Evolutionary conservation across 2,888 invertebrate species (phyloP), one percentile per base, ranked within the genome.

Genomic region (Pelosia muscerda): DNA sequence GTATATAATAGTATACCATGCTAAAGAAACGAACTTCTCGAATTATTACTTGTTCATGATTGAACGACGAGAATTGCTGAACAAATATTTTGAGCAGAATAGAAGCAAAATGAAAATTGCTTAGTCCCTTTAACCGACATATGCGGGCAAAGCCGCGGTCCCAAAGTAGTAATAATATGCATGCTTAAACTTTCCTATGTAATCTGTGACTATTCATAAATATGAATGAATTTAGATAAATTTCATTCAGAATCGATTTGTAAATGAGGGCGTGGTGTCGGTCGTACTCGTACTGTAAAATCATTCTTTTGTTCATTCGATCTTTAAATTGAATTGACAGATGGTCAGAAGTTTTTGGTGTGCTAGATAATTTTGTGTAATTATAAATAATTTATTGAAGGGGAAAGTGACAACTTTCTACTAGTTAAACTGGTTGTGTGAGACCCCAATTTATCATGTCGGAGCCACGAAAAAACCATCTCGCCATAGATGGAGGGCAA

Each of bases 401-500:
- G 56, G 56, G 66, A 66, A 63, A 64, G 63, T 34, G 65, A 9
- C 31, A 9, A 31, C 34, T 69, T 28, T 61, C 42, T 66, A 42
- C 26, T 28, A 28, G 42, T 28, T 34, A 54, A 66, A 66, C 66
- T 42, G 60, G 66, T 57, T 60, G 23, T 31, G 28, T 31, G 31
- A 26, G 42, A 69, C 56, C 49, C 11, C 55, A 82, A 76, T 74
- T 80, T 77, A 88, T 83, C 85, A 95, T 94, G 94, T 88, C 94
- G 75, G 93, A 94, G 80, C 76, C 93, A 71, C 89, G 91, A 77
- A 93, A 92, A 85, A 93, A 91, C 76, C 92, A 92, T 88, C 91
- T 91, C 76, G 81, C 86, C 72, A 92, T 92, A 86, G 93, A 94
- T 88, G 94, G 93, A 78, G 93, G 88, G 77, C 92, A 92, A 81